These are phyloP conservation scores for Abrostola triplasia DNA, from an alignment of 2,888 invertebrate species.

Conservation along the genomic window DNA sequence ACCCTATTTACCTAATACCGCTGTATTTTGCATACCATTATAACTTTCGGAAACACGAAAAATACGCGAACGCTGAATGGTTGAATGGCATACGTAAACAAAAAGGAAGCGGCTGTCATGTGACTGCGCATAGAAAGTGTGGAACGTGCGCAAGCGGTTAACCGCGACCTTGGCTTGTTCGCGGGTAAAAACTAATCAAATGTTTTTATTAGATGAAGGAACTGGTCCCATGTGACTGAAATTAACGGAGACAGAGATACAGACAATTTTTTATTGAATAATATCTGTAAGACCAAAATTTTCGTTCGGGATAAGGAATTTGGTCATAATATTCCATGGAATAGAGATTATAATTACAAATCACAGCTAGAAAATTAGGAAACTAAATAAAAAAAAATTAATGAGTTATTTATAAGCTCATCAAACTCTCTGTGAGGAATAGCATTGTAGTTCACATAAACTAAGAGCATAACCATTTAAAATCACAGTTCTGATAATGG, in stretches of 20 bases:
- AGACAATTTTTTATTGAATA: not conserved
- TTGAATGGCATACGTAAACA: slow-evolving; percentile 35
- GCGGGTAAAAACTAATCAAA: slow-evolving; percentile 27
- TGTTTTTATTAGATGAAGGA: slow-evolving; percentile 9
- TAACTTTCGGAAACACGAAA: slow-evolving; percentile 33
- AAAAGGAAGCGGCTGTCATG: slow-evolving; percentile 61
- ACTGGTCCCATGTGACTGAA: slow-evolving; percentile 8
- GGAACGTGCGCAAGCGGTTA: slow-evolving; percentile 24
- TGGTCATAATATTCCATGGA: too few relatives aligned
- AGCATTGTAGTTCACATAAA: too few relatives aligned
- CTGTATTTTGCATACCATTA: slow-evolving; percentile 8
- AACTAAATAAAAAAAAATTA: too few relatives aligned
- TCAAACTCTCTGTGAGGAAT: too few relatives aligned
- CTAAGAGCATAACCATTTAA: too few relatives aligned
- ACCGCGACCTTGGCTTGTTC: slow-evolving; percentile 51
- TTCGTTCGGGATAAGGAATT: too few relatives aligned
- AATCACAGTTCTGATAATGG: too few relatives aligned
- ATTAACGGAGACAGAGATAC: slow-evolving; percentile 5
- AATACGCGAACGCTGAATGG: not conserved
- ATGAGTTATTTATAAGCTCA: too few relatives aligned
- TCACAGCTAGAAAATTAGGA: too few relatives aligned
- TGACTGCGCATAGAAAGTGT: slow-evolving; percentile 62
- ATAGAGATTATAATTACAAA: too few relatives aligned
- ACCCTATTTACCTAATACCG: slow-evolving; percentile 6
- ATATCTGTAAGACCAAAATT: not conserved